phyloP scores from a whole-genome alignment of 2,888 invertebrate genomes.

The Metalampra italica region DNA sequence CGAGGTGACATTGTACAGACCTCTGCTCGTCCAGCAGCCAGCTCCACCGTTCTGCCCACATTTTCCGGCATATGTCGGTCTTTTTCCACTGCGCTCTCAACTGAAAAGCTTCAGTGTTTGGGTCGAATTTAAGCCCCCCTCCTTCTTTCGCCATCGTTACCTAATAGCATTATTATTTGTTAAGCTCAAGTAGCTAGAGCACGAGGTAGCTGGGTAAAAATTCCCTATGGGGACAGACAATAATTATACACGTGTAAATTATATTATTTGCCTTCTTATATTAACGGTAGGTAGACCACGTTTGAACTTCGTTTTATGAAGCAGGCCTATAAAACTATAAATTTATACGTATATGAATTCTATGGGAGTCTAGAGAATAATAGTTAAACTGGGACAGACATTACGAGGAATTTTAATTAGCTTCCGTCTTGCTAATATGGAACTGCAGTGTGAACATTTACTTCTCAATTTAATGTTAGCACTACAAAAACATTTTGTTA shows the following conservation, averaged over 20 bases:
- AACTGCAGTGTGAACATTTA: constrained; percentile 14
- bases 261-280: neutral
- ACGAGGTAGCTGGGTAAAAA: too few relatives aligned
- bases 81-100: constrained; percentile 70
- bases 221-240: too few relatives aligned
- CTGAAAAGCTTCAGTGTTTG: constrained; percentile 66
- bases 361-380: constrained; percentile 20
- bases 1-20: constrained; percentile 29
- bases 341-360: neutral
- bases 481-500: too few relatives aligned
- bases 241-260: too few relatives aligned
- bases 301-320: too few relatives aligned
- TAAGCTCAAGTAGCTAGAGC: too few relatives aligned
- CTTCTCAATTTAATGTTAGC: too few relatives aligned
- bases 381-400: constrained; percentile 43
- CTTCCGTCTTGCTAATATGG: constrained; percentile 31
- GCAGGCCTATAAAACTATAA: too few relatives aligned
- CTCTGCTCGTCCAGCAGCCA: constrained; percentile 64
- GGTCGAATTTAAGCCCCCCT: constrained; percentile 41
- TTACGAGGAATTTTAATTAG: constrained; percentile 54
- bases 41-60: constrained; percentile 64
- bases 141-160: constrained; percentile 36
- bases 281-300: neutral
- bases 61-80: constrained; percentile 56
- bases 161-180: constrained; percentile 1